Evolutionary conservation across 2,113 vertebrate species (phyloP), one percentile per base, ranked within the genome.

Genomic region (Hippocampus mohnikei): DNA sequence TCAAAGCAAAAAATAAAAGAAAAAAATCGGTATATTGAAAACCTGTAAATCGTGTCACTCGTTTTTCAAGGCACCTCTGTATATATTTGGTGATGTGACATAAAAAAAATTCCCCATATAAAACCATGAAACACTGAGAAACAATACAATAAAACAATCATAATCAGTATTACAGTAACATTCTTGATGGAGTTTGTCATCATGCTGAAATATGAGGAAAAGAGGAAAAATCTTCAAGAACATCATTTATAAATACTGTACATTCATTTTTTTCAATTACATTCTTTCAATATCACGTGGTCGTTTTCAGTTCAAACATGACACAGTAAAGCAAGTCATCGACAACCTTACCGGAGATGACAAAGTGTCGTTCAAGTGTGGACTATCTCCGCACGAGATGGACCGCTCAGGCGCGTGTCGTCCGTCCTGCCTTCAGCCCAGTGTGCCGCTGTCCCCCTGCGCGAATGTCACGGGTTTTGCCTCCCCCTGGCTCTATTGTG

Each of bases 351-450:
- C 91, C 90, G 73, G 79, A 69, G 59, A 81, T 79, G 75, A 78
- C 5, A 29, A 58, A 52, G 74, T 18, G 78, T 83, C 71, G 83
- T 70, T 77, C 76, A 85, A 86, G 83, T 87, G 77, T 80, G n/a
- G 80, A 85, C 86, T 89, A 87, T 81, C 86, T 85, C 84, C 86
- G 87, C 84, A 75, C 79, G 53, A 65, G 62, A 65, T 60, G 58
- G 58, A 60, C 7, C 27, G 67, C 52, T 52, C 64, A 27, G 46
- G 40, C 44, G 56, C 67, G 64, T 65, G 70, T 78, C 60, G 75
- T 75, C 75, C 70, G 44, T 71, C 75, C 72, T 50, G 73, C 67
- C 82, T 84, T 64, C 72, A 55, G 77, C 67, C 69, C 52, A 59
- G 73, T 84, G 74, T 75, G 71, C 66, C 50, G 73, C 40, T 60